phyloP scores from a whole-genome alignment of 2,888 invertebrate genomes.

The Torymus tubicola region DNA sequence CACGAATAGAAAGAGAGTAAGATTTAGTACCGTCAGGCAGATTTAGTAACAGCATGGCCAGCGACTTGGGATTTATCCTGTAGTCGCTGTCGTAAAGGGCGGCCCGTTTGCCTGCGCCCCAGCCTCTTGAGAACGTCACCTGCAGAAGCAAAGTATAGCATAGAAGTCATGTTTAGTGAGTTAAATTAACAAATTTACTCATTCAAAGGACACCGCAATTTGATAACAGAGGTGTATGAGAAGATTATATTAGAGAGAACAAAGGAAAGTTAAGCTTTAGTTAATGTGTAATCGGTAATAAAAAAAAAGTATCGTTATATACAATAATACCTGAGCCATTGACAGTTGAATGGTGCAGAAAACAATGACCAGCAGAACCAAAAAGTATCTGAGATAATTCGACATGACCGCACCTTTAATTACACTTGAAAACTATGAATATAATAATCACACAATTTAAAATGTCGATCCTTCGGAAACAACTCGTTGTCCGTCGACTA shows the following conservation, averaged over 20 bases:
- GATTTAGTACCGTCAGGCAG: neutral
- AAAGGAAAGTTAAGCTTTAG: too few species aligned
- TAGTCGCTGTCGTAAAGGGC: constrained; percentile 51
- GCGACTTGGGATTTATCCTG: constrained; percentile 50
- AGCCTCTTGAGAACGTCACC: constrained; percentile 61
- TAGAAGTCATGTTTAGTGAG: neutral
- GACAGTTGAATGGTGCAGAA: constrained; percentile 16
- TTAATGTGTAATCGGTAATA: too few species aligned
- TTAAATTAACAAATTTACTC: neutral
- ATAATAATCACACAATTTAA: too few species aligned
- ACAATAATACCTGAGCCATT: constrained; percentile 29
- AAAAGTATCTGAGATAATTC: neutral
- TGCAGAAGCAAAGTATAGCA: constrained; percentile 6
- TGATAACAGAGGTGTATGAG: neutral
- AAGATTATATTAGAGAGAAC: neutral
- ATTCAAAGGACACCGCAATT: neutral
- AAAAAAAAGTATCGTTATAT: too few species aligned
- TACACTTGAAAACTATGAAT: too few species aligned
- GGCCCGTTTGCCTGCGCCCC: constrained; percentile 61
- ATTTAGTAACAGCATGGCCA: constrained; percentile 47
- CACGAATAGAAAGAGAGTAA: neutral
- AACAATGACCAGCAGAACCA: neutral
- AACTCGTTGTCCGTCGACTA: neutral
- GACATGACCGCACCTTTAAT: constrained; percentile 18
- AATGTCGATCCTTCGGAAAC: too few species aligned